A percentile compares a stretch with the other conserved stretches of the same genome.
Evolutionary conservation across 1,140 invertebrate genomes (phyloP).

Genomic region (Akabosia matsudoensis): DNA sequence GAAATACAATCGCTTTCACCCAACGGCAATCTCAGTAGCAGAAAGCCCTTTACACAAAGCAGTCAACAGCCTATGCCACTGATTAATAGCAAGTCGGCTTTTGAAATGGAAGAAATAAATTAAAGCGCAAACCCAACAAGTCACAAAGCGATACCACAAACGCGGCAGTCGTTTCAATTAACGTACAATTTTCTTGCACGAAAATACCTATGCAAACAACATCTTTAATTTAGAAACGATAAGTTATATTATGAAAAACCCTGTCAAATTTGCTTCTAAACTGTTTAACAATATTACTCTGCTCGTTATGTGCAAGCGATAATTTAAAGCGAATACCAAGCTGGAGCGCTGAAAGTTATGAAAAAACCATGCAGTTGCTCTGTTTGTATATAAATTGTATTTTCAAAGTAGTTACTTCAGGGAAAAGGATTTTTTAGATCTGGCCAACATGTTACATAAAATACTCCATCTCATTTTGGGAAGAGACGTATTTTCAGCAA

Average conservation of each 20-base stretch:
- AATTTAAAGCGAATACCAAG: too few relatives aligned
- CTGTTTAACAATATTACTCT: too few relatives aligned
- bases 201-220: too few relatives aligned
- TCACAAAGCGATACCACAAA: not conserved
- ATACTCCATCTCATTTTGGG: not conserved
- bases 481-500: not conserved
- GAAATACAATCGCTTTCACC: not conserved
- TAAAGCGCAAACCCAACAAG: conserved; percentile 6
- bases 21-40: not conserved
- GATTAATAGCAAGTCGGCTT: conserved; percentile 26
- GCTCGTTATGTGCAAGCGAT: too few relatives aligned
- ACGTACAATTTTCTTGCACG: not conserved
- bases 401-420: not conserved
- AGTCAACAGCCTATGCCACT: not conserved
- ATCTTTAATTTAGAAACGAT: too few relatives aligned
- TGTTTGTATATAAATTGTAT: not conserved
- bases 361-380: too few relatives aligned
- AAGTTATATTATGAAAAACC: too few relatives aligned
- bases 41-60: not conserved
- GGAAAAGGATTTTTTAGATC: not conserved
- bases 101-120: conserved; percentile 32
- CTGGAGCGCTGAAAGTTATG: too few relatives aligned
- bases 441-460: not conserved
- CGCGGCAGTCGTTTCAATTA: not conserved
- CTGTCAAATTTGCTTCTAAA: too few relatives aligned